Evolutionary conservation across 2,888 invertebrate species (phyloP).

Genomic region (Drosophila heteroneura): DNA sequence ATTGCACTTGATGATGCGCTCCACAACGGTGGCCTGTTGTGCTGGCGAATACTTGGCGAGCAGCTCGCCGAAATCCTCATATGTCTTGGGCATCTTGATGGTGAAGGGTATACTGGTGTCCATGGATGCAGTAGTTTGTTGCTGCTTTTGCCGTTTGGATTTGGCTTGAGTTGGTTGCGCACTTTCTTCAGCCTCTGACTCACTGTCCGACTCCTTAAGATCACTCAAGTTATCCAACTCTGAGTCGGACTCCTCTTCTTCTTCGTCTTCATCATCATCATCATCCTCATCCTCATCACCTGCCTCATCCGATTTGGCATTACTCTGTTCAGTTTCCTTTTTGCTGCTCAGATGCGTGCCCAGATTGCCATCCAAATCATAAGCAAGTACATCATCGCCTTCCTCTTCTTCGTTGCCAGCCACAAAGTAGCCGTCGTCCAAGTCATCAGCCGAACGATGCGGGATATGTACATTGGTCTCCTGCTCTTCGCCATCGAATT

Average conservation of each 20-base stretch:
- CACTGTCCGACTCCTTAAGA: constrained; percentile 83
- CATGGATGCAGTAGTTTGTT: not conserved
- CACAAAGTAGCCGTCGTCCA: constrained; percentile 92
- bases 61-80: constrained; percentile 88
- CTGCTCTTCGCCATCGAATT: constrained; percentile 86
- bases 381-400: constrained; percentile 75
- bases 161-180: constrained; percentile 17
- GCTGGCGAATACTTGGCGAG: constrained; percentile 88
- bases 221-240: constrained; percentile 84
- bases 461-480: constrained; percentile 83
- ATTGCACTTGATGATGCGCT: constrained; percentile 94
- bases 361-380: constrained; percentile 82
- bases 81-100: constrained; percentile 87
- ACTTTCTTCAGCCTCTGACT: constrained; percentile 81
- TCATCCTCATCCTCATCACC: constrained; percentile 51
- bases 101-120: constrained; percentile 86
- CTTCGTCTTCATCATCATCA: constrained; percentile 75
- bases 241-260: constrained; percentile 81
- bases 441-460: constrained; percentile 93
- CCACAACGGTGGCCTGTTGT: constrained; percentile 90
- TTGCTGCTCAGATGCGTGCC: constrained; percentile 59
- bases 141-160: constrained; percentile 7
- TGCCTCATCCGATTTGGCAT: constrained; percentile 54
- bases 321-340: constrained; percentile 68
- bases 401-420: constrained; percentile 84